Conservation (phyloP, 2,888 invertebrate genomes). For the Dorcus parallelipipedus region DNA sequence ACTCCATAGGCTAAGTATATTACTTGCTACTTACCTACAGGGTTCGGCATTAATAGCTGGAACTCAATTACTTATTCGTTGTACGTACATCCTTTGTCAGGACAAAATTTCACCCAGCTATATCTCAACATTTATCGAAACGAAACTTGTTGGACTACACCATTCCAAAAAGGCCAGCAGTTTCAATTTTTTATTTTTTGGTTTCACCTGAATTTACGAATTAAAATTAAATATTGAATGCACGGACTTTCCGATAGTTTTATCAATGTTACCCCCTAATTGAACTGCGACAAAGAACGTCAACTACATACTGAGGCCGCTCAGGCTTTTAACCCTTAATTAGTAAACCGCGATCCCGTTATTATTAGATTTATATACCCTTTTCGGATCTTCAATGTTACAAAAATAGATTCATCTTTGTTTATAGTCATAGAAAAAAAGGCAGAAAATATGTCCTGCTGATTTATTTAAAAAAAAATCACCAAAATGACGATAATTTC, state of each 20-base stretch:
- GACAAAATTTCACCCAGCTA: slow-evolving; percentile 5
- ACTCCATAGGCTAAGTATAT: slow-evolving; percentile 49
- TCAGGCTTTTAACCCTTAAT: neutral
- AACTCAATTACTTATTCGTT: slow-evolving; percentile 44
- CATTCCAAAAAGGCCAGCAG: too few species aligned
- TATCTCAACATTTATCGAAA: slow-evolving; percentile 10
- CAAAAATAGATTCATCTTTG: neutral
- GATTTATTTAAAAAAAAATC: too few species aligned
- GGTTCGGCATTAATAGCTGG: slow-evolving; percentile 44
- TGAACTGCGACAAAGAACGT: too few species aligned
- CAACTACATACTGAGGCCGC: neutral
- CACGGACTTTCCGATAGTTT: too few species aligned
- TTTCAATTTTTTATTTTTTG: too few species aligned
- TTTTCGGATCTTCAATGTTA: neutral
- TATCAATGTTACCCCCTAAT: too few species aligned
- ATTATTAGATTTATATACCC: neutral
- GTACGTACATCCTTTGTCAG: slow-evolving; percentile 21
- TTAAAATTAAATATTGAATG: too few species aligned
- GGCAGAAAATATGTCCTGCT: too few species aligned
- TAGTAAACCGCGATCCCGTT: neutral
- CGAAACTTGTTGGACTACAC: neutral
- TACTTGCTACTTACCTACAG: slow-evolving; percentile 48
- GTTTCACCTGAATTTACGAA: too few species aligned
- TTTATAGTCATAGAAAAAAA: neutral
- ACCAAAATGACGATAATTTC: too few species aligned